Evolutionary conservation across 2,888 invertebrate species (phyloP), one percentile per base, ranked within the genome.

Genomic region (Sicus ferrugineus): DNA sequence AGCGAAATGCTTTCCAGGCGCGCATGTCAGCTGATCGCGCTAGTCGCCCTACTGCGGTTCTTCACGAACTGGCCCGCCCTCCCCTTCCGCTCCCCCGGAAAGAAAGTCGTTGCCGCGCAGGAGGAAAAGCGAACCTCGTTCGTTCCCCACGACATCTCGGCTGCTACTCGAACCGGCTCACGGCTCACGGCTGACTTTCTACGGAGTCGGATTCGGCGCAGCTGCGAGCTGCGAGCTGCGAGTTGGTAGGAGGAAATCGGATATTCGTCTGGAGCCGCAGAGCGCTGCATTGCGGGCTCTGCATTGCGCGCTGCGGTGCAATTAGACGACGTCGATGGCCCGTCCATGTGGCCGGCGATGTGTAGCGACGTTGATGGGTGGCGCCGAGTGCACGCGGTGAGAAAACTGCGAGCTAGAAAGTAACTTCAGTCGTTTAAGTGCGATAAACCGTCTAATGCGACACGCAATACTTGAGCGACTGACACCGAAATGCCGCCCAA

Each of bases 41-140:
- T 77, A 78, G 77, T 74, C 77, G 76, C 76, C 77, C 56, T 69
- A 72, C 34, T 50, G 50, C n/a, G n/a, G n/a, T n/a, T n/a, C n/a
- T n/a, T n/a, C n/a, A 54, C 19, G 16, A 14, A n/a, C n/a, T n/a
- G n/a, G n/a, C n/a, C n/a, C n/a, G n/a, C n/a, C n/a, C n/a, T n/a
- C n/a, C n/a, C n/a, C n/a, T n/a, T n/a, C n/a, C n/a, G n/a, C n/a
- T n/a, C n/a, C n/a, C n/a, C n/a, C 66, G 30, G 54, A 31, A 23
- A 48, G 54, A 66, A 66, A 54, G 66, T 66, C 54, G 42, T 23
- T 63, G 23, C 46, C 14, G 26, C 23, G 21, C 75, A 81, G 78
- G 78, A 78, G 79, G 80, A 79, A 80, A 80, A 78, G 77, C 77
- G 80, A 78, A 81, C 80, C 80, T 81, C 79, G 81, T 80, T 80